Base-by-base conservation (phyloP, 2,888 invertebrate genomes). In the Hipparchia sbordonii region DNA sequence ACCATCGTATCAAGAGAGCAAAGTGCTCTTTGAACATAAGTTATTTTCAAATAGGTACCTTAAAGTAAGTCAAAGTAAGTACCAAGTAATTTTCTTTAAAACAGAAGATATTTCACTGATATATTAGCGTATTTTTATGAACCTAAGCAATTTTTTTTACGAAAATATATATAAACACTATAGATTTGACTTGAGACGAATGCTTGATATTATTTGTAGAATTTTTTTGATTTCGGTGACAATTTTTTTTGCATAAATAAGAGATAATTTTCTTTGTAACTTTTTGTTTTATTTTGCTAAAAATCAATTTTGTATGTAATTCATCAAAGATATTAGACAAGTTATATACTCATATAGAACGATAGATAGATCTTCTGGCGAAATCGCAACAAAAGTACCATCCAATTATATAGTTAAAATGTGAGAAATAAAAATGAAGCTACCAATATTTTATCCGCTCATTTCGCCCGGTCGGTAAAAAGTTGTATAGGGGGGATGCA, bases 391-490 rank as follows among this genome's bases (percentile, higher is more conserved):
- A 39, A 39, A 39, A 4, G 39, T 39, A 39, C 39, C 39, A 57
- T 59, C 48, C 13, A 13, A 52, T 72, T 48, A 46, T 60, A 48
- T 66, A 52, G 54, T 63, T 52, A 48, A 23, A 23, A 23, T 48
- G 7, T 33, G 54, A 62, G 52, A 70, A 10, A 62, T 61, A 72
- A 81, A 66, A 88, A 91, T 92, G 89, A 92, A 93, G 92, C 92
- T 92, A 92, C 91, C 83, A 88, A 89, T 91, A 90, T 91, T 92
- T 92, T 88, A 92, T 90, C 91, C 91, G 88, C 91, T 93, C 92
- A 93, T 93, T 93, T 91, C 91, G 89, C 91, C 89, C 86, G 92
- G 90, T 91, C 92, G 91, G 90, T 91, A 93, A 92, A 92, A 93
- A 93, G 92, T 93, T 92, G 89, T 89, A 85, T 76, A 75, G 76